A percentile compares a stretch with the other conserved stretches of the same genome.
phyloP scores from a whole-genome alignment of 2,797 vertebrate genomes.

The Threskiornis aethiopicus region DNA sequence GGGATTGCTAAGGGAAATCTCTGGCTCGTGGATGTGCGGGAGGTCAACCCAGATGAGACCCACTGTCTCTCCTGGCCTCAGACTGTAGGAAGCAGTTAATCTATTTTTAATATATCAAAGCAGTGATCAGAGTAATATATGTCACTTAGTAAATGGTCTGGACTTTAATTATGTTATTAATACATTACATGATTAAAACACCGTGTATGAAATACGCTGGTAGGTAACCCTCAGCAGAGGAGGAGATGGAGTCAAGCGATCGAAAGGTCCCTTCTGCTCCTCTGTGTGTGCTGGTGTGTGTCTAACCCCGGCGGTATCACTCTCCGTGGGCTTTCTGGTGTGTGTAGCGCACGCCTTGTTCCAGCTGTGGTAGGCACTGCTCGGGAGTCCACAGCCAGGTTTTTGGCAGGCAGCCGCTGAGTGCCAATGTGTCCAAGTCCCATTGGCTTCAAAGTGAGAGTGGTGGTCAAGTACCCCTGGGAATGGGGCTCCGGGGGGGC shows the following conservation, averaged over 20 bases:
- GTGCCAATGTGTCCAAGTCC: too few species aligned
- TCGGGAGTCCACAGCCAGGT: not conserved
- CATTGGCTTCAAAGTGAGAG: not conserved
- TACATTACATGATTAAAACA: not conserved
- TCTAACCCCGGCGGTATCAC: not conserved
- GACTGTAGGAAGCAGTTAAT: not conserved
- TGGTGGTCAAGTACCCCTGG: not conserved
- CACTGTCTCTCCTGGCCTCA: not conserved
- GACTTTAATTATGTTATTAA: not conserved
- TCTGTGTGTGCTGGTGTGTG: too few species aligned
- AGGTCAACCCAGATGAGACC: not conserved
- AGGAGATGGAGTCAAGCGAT: not conserved
- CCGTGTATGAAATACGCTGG: fast-evolving
- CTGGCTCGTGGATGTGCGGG: not conserved
- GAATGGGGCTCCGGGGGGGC: not conserved
- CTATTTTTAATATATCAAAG: not conserved
- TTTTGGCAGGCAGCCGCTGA: not conserved
- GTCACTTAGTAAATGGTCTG: not conserved
- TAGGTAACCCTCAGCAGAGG: not conserved
- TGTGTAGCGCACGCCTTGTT: not conserved
- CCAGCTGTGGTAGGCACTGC: too few species aligned
- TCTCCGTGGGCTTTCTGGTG: not conserved
- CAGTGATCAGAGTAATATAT: not conserved
- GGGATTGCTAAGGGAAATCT: not conserved
- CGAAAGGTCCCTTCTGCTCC: not conserved